Conservation (phyloP, 2,797 vertebrate species). For the Sebastes itinus region DNA sequence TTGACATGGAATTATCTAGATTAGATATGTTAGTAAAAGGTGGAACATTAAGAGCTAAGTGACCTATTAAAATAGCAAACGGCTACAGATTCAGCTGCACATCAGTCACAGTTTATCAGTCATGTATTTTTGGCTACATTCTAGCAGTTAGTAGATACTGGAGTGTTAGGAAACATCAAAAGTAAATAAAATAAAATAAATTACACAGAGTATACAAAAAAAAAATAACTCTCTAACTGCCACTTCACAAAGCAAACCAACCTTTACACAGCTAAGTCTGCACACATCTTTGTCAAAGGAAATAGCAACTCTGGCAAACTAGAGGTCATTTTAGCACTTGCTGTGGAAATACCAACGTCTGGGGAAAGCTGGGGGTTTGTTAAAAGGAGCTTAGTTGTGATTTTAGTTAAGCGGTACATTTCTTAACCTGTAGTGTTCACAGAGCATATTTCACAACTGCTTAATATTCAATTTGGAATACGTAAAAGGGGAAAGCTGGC, state of each 20-base stretch:
- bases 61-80: slow-evolving; percentile 35
- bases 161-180: slow-evolving; percentile 63
- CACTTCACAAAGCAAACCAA: slow-evolving; percentile 37
- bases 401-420: slow-evolving; percentile 39
- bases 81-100: slow-evolving; percentile 52
- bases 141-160: slow-evolving; percentile 68
- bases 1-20: slow-evolving; percentile 33
- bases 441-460: slow-evolving; percentile 14
- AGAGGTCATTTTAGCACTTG: slow-evolving; percentile 63
- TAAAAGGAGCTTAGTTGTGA: slow-evolving; percentile 59
- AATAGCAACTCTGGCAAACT: slow-evolving; percentile 46
- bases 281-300: slow-evolving; percentile 44
- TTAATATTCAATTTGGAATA: slow-evolving; percentile 28
- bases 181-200: slow-evolving; percentile 66
- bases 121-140: slow-evolving; percentile 66
- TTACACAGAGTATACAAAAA: slow-evolving; percentile 45
- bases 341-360: slow-evolving; percentile 69
- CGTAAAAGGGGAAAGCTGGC: slow-evolving; percentile 43
- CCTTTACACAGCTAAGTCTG: not conserved
- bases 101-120: slow-evolving; percentile 79
- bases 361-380: slow-evolving; percentile 58
- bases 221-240: slow-evolving; percentile 1
- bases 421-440: slow-evolving; percentile 41
- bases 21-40: slow-evolving; percentile 21
- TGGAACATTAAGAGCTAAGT: slow-evolving; percentile 28